A percentile compares a stretch with the other conserved stretches of the same genome.
phyloP scores from a whole-genome alignment of 1,140 invertebrate species.

The Heliconius congener region DNA sequence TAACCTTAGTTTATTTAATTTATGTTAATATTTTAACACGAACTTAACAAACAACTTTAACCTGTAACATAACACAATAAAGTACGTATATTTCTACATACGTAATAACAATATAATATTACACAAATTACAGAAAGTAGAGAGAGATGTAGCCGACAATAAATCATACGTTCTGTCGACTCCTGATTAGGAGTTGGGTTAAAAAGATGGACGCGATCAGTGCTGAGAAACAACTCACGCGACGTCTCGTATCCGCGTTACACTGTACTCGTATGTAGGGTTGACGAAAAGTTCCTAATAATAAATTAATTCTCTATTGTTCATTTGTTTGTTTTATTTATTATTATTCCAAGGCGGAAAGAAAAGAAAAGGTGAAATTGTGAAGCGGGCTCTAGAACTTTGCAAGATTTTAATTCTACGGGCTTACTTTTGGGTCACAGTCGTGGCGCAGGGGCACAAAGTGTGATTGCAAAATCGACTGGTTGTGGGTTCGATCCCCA shows the following conservation, averaged over 20 bases:
- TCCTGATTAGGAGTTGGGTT: not conserved
- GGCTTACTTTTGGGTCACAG: too few species aligned
- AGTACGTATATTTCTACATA: not conserved
- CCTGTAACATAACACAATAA: not conserved
- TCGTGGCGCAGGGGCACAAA: too few species aligned
- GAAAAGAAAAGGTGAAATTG: too few species aligned
- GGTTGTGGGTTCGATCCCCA: too few species aligned
- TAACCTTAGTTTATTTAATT: too few species aligned
- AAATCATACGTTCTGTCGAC: conserved; percentile 8
- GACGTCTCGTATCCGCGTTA: conserved; percentile 48
- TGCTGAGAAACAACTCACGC: conserved; percentile 35
- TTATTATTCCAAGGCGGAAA: too few species aligned
- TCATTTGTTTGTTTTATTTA: too few species aligned
- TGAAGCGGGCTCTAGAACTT: too few species aligned
- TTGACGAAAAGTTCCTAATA: conserved; percentile 18
- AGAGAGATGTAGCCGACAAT: conserved; percentile 9
- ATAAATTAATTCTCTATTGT: not conserved
- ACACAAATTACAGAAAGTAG: not conserved
- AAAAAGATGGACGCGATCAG: conserved; percentile 31
- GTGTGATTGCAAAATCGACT: too few species aligned
- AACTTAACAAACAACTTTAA: too few species aligned
- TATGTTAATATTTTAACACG: too few species aligned
- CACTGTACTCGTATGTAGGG: conserved; percentile 19
- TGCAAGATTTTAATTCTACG: too few species aligned
- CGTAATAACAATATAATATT: conserved; percentile 4